Conservation (phyloP, 1,140 invertebrate genomes). For the Chelonus insularis region DNA sequence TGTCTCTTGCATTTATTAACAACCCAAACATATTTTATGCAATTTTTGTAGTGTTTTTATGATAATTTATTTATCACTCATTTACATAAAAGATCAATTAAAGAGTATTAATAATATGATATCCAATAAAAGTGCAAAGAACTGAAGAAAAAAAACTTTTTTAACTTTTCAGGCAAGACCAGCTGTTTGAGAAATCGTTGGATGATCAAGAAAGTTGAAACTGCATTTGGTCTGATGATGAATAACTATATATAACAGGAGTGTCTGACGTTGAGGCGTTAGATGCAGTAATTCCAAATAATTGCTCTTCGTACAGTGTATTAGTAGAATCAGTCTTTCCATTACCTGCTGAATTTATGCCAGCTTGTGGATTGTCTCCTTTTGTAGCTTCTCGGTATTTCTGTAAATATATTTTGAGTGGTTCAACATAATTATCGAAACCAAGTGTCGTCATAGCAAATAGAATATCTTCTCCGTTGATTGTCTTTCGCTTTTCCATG, state of each 20-base stretch:
- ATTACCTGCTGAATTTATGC: conserved; percentile 37
- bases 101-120: neutral
- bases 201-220: conserved; percentile 54
- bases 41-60: conserved; percentile 25
- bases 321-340: conserved; percentile 47
- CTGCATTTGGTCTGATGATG: conserved; percentile 55
- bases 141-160: neutral
- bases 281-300: conserved; percentile 52
- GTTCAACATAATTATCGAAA: conserved; percentile 98
- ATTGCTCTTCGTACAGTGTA: conserved; percentile 54
- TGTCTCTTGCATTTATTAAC: conserved; percentile 35
- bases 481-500: conserved; percentile 98
- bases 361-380: conserved; percentile 51
- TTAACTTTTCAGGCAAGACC: neutral
- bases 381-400: conserved; percentile 88
- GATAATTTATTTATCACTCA: conserved; percentile 26
- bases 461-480: conserved; percentile 97
- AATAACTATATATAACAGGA: conserved; percentile 58
- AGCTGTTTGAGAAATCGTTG: conserved; percentile 4
- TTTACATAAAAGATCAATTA: neutral
- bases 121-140: neutral
- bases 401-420: conserved; percentile 93
- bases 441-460: conserved; percentile 96
- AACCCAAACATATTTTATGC: conserved; percentile 28
- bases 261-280: conserved; percentile 53